Evolutionary conservation across 2,888 invertebrate genomes (phyloP).

Genomic region (Eubasilissa splendida): DNA sequence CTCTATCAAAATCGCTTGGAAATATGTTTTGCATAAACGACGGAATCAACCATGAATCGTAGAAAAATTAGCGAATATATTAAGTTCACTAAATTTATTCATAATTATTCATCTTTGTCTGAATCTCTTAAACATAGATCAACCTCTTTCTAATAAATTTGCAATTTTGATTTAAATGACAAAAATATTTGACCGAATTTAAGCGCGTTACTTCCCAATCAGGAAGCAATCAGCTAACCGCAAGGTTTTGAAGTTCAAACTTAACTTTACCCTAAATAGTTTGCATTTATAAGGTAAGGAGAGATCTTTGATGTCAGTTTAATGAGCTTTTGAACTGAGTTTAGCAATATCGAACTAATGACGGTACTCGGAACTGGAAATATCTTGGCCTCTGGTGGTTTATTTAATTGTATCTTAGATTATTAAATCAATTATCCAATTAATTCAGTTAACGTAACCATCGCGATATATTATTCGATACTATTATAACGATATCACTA

Average conservation of each 20-base stretch:
- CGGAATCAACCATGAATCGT: too few relatives aligned
- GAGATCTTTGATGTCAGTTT: background rate
- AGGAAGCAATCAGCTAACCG: background rate
- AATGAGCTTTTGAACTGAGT: constrained; percentile 15
- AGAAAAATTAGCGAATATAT: too few relatives aligned
- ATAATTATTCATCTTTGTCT: too few relatives aligned
- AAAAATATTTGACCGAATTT: background rate
- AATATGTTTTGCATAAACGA: too few relatives aligned
- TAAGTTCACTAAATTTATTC: too few relatives aligned
- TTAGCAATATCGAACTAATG: constrained; percentile 5
- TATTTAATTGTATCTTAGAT: background rate
- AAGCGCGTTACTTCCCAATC: constrained; percentile 1
- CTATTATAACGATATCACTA: too few relatives aligned
- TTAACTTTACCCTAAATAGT: constrained; percentile 1
- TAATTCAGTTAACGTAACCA: background rate
- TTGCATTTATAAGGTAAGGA: constrained; percentile 13
- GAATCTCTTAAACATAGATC: too few relatives aligned
- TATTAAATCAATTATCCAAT: constrained; percentile 15
- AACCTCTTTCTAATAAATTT: too few relatives aligned
- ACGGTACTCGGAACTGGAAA: background rate
- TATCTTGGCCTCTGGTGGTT: background rate
- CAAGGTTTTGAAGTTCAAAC: constrained; percentile 1
- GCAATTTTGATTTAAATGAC: too few relatives aligned
- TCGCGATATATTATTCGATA: background rate
- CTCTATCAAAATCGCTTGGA: too few relatives aligned